These are phyloP conservation scores for Lasiurus cinereus DNA, from an alignment of 2,113 vertebrate species.

Conservation along the genomic window DNA sequence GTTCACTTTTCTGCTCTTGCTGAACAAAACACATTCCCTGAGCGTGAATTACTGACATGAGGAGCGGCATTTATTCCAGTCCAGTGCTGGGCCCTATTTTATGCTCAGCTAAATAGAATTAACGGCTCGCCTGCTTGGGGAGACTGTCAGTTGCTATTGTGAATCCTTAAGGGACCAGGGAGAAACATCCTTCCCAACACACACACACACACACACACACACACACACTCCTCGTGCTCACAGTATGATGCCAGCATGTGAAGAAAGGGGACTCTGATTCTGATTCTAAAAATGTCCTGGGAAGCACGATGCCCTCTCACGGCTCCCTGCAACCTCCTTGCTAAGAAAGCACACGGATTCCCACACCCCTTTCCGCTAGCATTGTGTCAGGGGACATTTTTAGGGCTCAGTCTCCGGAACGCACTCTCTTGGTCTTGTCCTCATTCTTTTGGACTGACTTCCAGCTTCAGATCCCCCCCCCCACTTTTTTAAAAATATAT, in stretches of 20 bases:
- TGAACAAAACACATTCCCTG: slow-evolving; percentile 31
- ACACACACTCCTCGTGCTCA: neutral
- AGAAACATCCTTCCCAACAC: neutral
- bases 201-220: neutral
- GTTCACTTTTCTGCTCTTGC: neutral
- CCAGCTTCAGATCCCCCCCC: neutral
- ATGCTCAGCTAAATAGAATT: neutral
- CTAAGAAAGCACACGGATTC: neutral
- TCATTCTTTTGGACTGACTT: neutral
- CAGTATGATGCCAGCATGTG: neutral
- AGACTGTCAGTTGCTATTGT: neutral
- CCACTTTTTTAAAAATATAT: no score
- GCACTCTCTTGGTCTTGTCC: neutral
- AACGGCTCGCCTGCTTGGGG: neutral
- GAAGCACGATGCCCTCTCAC: neutral
- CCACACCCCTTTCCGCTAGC: neutral
- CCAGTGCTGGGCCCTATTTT: neutral
- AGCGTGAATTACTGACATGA: neutral
- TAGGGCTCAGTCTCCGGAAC: neutral
- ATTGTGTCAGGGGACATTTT: neutral
- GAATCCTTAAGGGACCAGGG: neutral
- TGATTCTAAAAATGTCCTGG: neutral
- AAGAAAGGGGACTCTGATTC: neutral
- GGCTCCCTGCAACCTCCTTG: neutral
- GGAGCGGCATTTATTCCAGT: neutral